A percentile compares a stretch with the other conserved stretches of the same genome.
These are phyloP conservation scores for Abscondita cerata DNA, from an alignment of 2,888 invertebrate species.

Conservation along the genomic window DNA sequence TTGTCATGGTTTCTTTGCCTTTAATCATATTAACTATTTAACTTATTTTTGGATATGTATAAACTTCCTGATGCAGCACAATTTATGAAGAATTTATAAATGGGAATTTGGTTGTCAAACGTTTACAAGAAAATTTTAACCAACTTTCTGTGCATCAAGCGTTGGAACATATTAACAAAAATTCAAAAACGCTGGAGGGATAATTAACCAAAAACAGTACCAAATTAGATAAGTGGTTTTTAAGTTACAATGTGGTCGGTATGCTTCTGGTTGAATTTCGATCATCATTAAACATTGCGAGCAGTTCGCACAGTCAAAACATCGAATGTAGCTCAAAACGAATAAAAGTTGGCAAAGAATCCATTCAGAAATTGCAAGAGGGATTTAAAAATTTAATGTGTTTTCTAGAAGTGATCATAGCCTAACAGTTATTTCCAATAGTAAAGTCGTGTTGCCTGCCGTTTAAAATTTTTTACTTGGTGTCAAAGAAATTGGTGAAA, in stretches of 20 bases:
- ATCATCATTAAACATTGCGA: background rate
- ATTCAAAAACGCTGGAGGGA: background rate
- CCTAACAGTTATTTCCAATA: slow-evolving; percentile 18
- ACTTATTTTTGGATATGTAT: slow-evolving; percentile 22
- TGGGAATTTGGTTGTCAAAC: slow-evolving; percentile 27
- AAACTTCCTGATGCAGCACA: slow-evolving; percentile 16
- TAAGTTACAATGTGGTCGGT: slow-evolving; percentile 27
- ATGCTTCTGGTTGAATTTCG: slow-evolving; percentile 15
- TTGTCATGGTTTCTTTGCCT: slow-evolving; percentile 28
- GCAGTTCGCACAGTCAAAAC: slow-evolving; percentile 17
- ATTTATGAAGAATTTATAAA: slow-evolving; percentile 23
- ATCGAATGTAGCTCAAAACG: slow-evolving; percentile 16
- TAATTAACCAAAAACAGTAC: slow-evolving; percentile 30
- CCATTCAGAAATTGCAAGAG: slow-evolving; percentile 13
- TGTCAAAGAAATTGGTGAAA: slow-evolving; percentile 7
- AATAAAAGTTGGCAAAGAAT: slow-evolving; percentile 17
- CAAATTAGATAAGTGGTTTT: slow-evolving; percentile 32
- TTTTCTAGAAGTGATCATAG: slow-evolving; percentile 6
- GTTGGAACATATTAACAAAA: slow-evolving; percentile 12
- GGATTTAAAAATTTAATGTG: slow-evolving; percentile 26
- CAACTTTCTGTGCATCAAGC: slow-evolving; percentile 25
- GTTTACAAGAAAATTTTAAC: background rate
- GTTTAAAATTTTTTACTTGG: background rate
- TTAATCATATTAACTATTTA: background rate
- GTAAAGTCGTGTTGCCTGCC: slow-evolving; percentile 5